These are phyloP conservation scores for Rotaria macrura DNA, from an alignment of 2,888 invertebrate species.

Conservation along the genomic window DNA sequence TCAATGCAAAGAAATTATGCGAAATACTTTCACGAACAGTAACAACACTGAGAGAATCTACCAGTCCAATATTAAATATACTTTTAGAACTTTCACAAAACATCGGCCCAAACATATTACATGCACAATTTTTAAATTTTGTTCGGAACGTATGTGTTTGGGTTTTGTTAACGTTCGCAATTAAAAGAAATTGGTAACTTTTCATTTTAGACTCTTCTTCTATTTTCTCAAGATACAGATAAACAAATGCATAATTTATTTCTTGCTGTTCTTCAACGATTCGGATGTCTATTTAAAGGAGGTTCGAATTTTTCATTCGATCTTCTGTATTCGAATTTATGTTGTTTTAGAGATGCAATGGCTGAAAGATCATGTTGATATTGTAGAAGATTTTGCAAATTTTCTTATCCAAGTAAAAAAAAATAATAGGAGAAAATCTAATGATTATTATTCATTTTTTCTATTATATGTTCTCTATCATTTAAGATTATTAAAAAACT, in stretches of 20 bases:
- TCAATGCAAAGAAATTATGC: neutral
- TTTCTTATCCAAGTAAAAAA: slow-evolving; percentile 53
- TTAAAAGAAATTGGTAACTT: neutral
- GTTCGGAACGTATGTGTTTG: neutral
- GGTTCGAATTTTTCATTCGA: neutral
- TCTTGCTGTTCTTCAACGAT: slow-evolving; percentile 15
- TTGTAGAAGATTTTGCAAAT: slow-evolving; percentile 62
- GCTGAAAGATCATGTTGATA: slow-evolving; percentile 56
- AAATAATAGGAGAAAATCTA: neutral
- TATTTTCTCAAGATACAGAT: slow-evolving; percentile 4
- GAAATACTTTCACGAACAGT: slow-evolving; percentile 22
- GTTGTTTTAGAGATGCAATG: slow-evolving; percentile 49
- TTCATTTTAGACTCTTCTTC: neutral
- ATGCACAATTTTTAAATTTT: slow-evolving; percentile 19
- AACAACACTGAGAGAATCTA: slow-evolving; percentile 11
- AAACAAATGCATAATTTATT: neutral
- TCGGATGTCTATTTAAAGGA: neutral
- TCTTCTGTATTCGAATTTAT: neutral
- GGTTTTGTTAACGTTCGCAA: too few relatives aligned
- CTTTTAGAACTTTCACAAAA: slow-evolving; percentile 11
- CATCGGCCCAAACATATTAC: slow-evolving; percentile 11
- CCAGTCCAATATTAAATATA: slow-evolving; percentile 20
- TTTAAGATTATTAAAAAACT: slow-evolving; percentile 28
- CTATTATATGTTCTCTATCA: slow-evolving; percentile 35
- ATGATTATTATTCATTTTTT: slow-evolving; percentile 45